Conservation (phyloP, 2,888 invertebrate genomes). For the Pardosa pseudoannulata region DNA sequence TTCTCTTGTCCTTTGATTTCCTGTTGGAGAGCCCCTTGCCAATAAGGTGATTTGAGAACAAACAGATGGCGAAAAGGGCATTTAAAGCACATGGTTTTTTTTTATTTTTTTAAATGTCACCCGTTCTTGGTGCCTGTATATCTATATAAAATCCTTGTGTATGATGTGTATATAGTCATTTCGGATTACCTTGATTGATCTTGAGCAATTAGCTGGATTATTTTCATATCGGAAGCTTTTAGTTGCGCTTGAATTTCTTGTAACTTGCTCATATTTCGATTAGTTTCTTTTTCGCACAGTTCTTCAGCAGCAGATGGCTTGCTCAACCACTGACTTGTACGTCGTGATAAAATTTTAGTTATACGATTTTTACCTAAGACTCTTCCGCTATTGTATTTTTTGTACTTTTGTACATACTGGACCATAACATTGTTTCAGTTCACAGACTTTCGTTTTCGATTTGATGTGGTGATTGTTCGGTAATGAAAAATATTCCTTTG, state of each 20-base stretch:
- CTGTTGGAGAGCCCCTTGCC: too few relatives aligned
- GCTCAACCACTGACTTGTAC: conserved; percentile 25
- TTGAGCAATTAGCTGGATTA: background rate
- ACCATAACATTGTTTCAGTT: conserved; percentile 32
- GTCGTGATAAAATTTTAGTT: conserved; percentile 28
- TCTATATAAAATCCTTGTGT: too few relatives aligned
- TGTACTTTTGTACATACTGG: conserved; percentile 43
- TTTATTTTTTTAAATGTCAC: too few relatives aligned
- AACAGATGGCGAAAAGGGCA: too few relatives aligned
- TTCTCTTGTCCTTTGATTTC: too few relatives aligned
- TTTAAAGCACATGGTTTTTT: too few relatives aligned
- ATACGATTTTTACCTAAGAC: conserved; percentile 30
- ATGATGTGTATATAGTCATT: too few relatives aligned
- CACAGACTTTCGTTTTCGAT: background rate
- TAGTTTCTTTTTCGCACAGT: conserved; percentile 5
- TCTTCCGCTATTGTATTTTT: conserved; percentile 30
- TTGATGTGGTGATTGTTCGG: background rate
- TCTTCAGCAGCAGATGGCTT: conserved; percentile 43
- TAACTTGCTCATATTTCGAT: background rate
- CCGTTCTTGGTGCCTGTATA: too few relatives aligned
- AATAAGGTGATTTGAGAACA: too few relatives aligned
- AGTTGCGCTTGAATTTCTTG: background rate
- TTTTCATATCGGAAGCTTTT: conserved; percentile 11
- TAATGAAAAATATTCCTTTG: background rate
- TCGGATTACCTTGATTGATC: too few relatives aligned